phyloP scores from a whole-genome alignment of 2,797 vertebrate species.

The Enoplosus armatus region DNA sequence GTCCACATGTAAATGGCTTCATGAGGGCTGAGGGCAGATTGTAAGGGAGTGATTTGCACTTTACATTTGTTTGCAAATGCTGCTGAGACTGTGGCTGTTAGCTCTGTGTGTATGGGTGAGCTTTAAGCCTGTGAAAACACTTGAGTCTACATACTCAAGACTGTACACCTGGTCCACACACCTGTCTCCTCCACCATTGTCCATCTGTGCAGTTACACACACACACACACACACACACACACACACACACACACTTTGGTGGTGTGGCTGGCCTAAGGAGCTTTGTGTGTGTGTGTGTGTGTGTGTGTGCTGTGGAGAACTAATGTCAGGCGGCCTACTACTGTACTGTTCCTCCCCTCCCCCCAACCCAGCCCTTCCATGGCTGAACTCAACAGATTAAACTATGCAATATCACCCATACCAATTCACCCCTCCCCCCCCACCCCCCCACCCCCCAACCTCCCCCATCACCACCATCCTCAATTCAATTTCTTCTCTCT shows the following conservation, averaged over 20 bases:
- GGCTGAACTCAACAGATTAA: slow-evolving; percentile 86
- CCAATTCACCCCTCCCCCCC: slow-evolving; percentile 73
- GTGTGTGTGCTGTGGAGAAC: slow-evolving; percentile 42
- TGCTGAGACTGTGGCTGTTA: slow-evolving; percentile 25
- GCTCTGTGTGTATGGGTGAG: slow-evolving; percentile 23
- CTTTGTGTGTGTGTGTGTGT: slow-evolving; percentile 27
- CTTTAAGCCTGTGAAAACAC: slow-evolving; percentile 57
- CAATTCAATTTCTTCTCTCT: slow-evolving; percentile 79
- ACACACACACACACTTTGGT: slow-evolving; percentile 24
- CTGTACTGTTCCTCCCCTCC: slow-evolving; percentile 72
- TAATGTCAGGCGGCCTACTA: slow-evolving; percentile 73
- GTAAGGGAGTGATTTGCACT: slow-evolving; percentile 51
- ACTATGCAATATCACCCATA: slow-evolving; percentile 87
- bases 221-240: slow-evolving; percentile 11
- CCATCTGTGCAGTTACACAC: slow-evolving; percentile 66
- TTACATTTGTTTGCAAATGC: slow-evolving; percentile 54
- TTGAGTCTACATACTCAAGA: slow-evolving; percentile 45
- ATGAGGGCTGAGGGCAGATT: slow-evolving; percentile 64
- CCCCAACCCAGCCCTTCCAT: slow-evolving; percentile 69
- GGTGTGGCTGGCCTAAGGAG: slow-evolving; percentile 47
- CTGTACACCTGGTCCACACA: slow-evolving; percentile 67
- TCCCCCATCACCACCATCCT: slow-evolving; percentile 61
- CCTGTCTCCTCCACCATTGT: slow-evolving; percentile 66
- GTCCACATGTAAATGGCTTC: slow-evolving; percentile 59
- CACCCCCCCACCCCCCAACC: slow-evolving; percentile 31